phyloP scores from a whole-genome alignment of 1,140 invertebrate species.

The Drosophila sucinea region DNA sequence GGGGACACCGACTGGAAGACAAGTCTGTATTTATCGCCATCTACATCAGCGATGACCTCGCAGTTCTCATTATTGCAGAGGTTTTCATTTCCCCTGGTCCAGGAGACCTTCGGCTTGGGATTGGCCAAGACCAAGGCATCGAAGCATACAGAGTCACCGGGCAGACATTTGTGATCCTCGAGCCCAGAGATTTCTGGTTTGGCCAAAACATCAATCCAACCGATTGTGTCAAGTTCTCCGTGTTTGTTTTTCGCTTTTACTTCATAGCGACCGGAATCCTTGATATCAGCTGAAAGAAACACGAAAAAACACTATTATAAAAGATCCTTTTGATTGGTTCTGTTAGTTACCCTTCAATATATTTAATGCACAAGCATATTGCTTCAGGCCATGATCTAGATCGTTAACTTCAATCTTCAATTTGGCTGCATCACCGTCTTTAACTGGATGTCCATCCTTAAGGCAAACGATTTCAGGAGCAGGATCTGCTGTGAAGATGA shows the following conservation, averaged over 20 bases:
- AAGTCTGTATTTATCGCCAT: conserved; percentile 84
- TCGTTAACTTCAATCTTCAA: conserved; percentile 86
- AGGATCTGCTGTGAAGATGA: conserved; percentile 92
- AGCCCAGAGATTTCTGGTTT: conserved; percentile 90
- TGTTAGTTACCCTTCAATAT: conserved; percentile 85
- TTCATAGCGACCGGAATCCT: conserved; percentile 92
- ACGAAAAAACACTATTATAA: conserved; percentile 7
- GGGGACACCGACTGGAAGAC: conserved; percentile 87
- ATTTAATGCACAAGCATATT: conserved; percentile 88
- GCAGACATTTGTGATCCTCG: conserved; percentile 88
- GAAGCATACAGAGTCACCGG: conserved; percentile 89
- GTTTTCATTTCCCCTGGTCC: conserved; percentile 85
- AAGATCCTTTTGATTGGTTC: neutral
- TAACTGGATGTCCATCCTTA: conserved; percentile 84
- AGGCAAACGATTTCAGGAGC: conserved; percentile 85
- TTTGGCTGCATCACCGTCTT: conserved; percentile 79
- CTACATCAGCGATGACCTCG: conserved; percentile 82
- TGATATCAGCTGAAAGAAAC: conserved; percentile 84
- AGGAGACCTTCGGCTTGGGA: conserved; percentile 90
- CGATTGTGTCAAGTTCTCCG: conserved; percentile 88
- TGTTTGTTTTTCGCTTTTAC: conserved; percentile 91
- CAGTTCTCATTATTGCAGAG: conserved; percentile 81
- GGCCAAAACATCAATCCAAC: conserved; percentile 89
- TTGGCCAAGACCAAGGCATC: conserved; percentile 89
- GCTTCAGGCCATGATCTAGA: conserved; percentile 89